phyloP scores from a whole-genome alignment of 2,797 vertebrate species.

The Syngnathus rostellatus region DNA sequence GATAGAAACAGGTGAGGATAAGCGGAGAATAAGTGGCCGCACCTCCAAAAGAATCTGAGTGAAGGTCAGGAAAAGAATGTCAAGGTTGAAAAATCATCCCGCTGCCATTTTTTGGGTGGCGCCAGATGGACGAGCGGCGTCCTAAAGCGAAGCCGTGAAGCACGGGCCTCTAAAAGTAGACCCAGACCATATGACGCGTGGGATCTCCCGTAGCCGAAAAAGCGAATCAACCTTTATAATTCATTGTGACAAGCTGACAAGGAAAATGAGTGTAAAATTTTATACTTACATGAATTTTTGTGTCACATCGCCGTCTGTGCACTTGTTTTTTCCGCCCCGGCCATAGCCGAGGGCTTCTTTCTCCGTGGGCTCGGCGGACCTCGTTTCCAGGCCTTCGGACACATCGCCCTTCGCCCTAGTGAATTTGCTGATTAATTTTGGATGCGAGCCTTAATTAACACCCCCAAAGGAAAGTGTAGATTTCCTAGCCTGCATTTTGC shows the following conservation, averaged over 20 bases:
- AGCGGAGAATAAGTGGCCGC: conserved; percentile 27
- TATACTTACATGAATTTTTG: conserved; percentile 97
- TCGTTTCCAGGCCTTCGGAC: conserved; percentile 90
- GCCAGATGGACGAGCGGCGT: accelerated
- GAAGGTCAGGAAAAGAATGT: background rate
- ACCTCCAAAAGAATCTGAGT: background rate
- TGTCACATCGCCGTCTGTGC: conserved; percentile 93
- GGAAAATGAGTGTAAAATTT: conserved; percentile 97
- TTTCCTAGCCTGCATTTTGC: conserved; percentile 76
- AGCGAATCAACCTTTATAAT: conserved; percentile 99
- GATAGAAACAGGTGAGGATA: conserved; percentile 48
- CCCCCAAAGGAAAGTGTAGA: conserved; percentile 91
- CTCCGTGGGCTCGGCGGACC: conserved; percentile 74
- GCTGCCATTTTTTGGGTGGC: no score
- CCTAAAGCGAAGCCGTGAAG: background rate
- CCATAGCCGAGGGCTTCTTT: conserved; percentile 93
- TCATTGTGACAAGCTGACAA: conserved; percentile 99
- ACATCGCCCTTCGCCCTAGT: conserved; percentile 97
- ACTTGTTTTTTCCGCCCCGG: conserved; percentile 78
- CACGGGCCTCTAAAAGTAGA: conserved; percentile 64
- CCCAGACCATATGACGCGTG: conserved; percentile 79
- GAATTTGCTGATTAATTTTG: conserved; percentile 98
- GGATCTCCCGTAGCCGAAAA: conserved; percentile 82
- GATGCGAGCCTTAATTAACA: conserved; percentile 98
- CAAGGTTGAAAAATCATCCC: background rate